These are phyloP conservation scores for Heptranchias perlo DNA, from an alignment of 2,113 vertebrate genomes.

Conservation along the genomic window DNA sequence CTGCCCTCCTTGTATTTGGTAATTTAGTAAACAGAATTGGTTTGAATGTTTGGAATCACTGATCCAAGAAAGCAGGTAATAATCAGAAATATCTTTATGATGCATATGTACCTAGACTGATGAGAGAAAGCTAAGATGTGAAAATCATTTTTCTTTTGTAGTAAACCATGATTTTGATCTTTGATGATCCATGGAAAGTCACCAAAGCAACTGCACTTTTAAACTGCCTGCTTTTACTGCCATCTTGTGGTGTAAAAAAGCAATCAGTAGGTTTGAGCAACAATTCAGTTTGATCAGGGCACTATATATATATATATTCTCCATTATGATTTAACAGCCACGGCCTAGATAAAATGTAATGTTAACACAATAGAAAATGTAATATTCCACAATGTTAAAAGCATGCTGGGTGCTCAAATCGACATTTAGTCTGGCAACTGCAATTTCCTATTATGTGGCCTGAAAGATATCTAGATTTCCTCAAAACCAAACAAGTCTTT, in stretches of 20 bases:
- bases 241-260: background rate
- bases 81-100: background rate
- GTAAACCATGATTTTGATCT: background rate
- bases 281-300: background rate
- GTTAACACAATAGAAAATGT: background rate
- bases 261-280: background rate
- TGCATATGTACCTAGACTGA: no score
- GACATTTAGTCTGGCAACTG: background rate
- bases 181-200: background rate
- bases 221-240: conserved; percentile 29
- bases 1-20: background rate
- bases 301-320: background rate
- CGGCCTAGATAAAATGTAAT: background rate
- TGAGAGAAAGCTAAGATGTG: background rate
- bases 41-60: background rate
- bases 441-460: background rate
- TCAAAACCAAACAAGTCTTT: background rate
- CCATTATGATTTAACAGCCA: background rate
- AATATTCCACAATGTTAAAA: background rate
- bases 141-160: background rate
- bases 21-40: background rate
- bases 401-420: background rate
- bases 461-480: background rate
- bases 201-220: background rate
- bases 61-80: background rate